Conservation (phyloP, 1,140 invertebrate genomes). For the Aphaenogaster ashmeadi region DNA sequence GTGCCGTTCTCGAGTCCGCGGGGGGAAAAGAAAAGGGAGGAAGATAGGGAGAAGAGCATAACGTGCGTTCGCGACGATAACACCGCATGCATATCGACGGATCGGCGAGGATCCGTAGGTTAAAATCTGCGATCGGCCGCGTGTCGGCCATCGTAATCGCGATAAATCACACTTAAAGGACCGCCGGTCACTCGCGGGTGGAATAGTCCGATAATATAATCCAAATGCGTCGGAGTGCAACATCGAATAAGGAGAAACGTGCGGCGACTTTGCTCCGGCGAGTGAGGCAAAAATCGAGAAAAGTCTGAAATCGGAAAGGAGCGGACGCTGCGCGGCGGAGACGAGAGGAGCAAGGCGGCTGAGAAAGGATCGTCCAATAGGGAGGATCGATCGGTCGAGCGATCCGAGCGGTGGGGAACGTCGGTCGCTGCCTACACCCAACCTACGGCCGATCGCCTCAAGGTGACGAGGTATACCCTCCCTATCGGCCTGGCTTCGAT, state of each 20-base stretch:
- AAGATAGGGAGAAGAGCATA: neutral
- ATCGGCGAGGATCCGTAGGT: neutral
- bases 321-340: neutral
- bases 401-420: conserved; percentile 59
- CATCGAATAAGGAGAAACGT: conserved; percentile 44
- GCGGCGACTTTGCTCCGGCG: conserved; percentile 33
- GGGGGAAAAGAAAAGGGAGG: conserved; percentile 41
- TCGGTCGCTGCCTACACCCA: conserved; percentile 72
- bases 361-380: conserved; percentile 72
- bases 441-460: conserved; percentile 73
- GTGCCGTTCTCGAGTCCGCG: conserved; percentile 54
- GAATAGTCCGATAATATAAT: conserved; percentile 29
- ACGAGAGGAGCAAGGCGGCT: conserved; percentile 33
- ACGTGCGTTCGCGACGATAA: conserved; percentile 9
- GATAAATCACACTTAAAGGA: conserved; percentile 26
- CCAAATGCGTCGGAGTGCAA: conserved; percentile 12
- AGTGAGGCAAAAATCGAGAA: conserved; percentile 56
- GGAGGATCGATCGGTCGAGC: conserved; percentile 59
- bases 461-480: conserved; percentile 72
- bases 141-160: conserved; percentile 12
- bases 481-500: conserved; percentile 42
- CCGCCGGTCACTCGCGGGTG: conserved; percentile 7
- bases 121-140: conserved; percentile 8
- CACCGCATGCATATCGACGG: neutral
- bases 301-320: conserved; percentile 54